Evolutionary conservation across 2,888 invertebrate genomes (phyloP).

Genomic region (Ctena decussata): DNA sequence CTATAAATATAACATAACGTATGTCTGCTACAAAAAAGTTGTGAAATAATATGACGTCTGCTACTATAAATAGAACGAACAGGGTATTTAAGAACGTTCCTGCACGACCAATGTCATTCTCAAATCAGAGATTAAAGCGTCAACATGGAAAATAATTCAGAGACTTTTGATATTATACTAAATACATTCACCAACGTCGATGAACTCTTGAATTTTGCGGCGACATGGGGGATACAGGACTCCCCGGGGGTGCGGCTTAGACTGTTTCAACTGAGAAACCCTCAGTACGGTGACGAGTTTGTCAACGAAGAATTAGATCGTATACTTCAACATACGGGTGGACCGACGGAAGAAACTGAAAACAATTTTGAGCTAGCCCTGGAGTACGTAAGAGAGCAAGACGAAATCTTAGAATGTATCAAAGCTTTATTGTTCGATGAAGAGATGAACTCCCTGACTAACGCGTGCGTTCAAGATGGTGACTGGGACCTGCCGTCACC

Average conservation of each 20-base stretch:
- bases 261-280: conserved; percentile 12
- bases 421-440: no score
- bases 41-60: no score
- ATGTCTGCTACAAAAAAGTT: no score
- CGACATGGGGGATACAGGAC: conserved; percentile 17
- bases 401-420: conserved; percentile 2
- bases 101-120: neutral
- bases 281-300: neutral
- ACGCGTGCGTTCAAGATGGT: neutral
- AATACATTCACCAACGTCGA: conserved; percentile 19
- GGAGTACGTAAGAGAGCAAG: conserved; percentile 15
- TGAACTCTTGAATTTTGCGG: conserved; percentile 30
- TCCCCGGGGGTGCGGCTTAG: conserved; percentile 9
- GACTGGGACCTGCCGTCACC: no score
- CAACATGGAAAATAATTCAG: conserved; percentile 29
- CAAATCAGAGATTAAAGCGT: conserved; percentile 8
- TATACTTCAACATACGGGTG: neutral
- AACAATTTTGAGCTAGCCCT: no score
- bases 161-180: neutral
- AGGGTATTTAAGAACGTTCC: conserved; percentile 11
- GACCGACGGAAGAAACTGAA: neutral
- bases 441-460: conserved; percentile 1
- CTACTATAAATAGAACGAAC: no score
- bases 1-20: no score
- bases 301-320: no score